phyloP scores from a whole-genome alignment of 2,797 vertebrate genomes.

The Mallotus villosus region DNA sequence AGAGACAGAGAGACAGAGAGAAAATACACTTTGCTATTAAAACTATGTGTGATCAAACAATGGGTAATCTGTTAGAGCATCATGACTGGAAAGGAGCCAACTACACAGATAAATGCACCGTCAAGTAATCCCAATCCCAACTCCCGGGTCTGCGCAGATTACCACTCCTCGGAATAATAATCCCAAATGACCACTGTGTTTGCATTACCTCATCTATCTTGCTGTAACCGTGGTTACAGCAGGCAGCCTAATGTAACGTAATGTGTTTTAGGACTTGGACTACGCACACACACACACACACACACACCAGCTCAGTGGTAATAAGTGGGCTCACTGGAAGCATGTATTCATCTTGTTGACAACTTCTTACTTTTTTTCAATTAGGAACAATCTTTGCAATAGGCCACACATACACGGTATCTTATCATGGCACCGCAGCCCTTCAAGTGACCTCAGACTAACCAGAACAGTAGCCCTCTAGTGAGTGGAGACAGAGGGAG shows the following conservation, averaged over 20 bases:
- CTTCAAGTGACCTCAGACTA: background rate
- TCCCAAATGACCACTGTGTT: constrained; percentile 17
- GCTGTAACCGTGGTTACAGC: constrained; percentile 12
- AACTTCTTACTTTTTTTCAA: background rate
- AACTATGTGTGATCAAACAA: too few species aligned
- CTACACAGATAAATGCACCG: constrained; percentile 2
- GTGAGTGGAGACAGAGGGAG: background rate
- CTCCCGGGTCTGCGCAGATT: constrained; percentile 34
- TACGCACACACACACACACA: background rate
- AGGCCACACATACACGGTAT: background rate
- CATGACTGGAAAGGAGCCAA: background rate
- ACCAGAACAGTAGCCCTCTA: background rate
- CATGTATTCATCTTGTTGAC: constrained; percentile 7
- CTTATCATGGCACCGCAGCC: background rate
- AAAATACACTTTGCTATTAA: too few species aligned
- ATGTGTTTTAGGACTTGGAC: too few species aligned
- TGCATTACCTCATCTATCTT: constrained; percentile 19
- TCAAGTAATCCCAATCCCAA: constrained; percentile 18
- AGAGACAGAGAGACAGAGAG: background rate
- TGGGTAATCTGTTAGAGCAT: background rate
- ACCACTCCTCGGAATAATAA: constrained; percentile 24
- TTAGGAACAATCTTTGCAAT: background rate
- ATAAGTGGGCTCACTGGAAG: background rate
- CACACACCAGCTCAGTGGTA: background rate
- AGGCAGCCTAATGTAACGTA: too few species aligned